These are phyloP conservation scores for Pectinophora gossypiella DNA, from an alignment of 1,140 invertebrate species.

Conservation along the genomic window DNA sequence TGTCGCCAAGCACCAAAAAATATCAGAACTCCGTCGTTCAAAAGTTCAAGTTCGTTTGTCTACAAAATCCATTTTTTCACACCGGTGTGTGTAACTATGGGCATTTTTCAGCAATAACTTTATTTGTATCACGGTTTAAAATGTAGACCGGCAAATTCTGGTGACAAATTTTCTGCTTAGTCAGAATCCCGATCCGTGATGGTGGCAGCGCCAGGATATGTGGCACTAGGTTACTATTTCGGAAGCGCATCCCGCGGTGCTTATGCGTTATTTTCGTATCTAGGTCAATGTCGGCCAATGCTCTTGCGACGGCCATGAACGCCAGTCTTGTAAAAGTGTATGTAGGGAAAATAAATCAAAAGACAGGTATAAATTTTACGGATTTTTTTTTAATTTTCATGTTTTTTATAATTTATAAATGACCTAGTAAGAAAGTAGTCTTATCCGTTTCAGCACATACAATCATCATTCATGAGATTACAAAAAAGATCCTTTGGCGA, in stretches of 20 bases:
- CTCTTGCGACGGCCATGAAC: slow-evolving; percentile 13
- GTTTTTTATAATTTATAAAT: slow-evolving; percentile 75
- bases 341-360: slow-evolving; percentile 1
- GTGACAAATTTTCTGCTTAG: too few relatives aligned
- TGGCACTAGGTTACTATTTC: too few relatives aligned
- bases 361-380: slow-evolving; percentile 54
- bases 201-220: too few relatives aligned
- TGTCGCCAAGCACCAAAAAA: too few relatives aligned
- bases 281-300: slow-evolving; percentile 59
- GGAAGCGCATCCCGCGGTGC: slow-evolving; percentile 2
- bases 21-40: too few relatives aligned
- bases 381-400: slow-evolving; percentile 67
- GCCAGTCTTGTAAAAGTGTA: neutral
- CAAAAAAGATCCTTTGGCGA: slow-evolving; percentile 87
- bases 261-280: slow-evolving; percentile 36
- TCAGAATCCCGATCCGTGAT: too few relatives aligned
- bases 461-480: slow-evolving; percentile 76
- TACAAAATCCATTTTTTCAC: too few relatives aligned
- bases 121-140: too few relatives aligned
- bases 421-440: slow-evolving; percentile 75
- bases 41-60: too few relatives aligned
- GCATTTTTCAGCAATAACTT: too few relatives aligned
- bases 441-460: slow-evolving; percentile 79
- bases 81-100: too few relatives aligned
- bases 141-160: too few relatives aligned